Conservation (phyloP, 2,113 vertebrate genomes). For the Mus spicilegus region DNA sequence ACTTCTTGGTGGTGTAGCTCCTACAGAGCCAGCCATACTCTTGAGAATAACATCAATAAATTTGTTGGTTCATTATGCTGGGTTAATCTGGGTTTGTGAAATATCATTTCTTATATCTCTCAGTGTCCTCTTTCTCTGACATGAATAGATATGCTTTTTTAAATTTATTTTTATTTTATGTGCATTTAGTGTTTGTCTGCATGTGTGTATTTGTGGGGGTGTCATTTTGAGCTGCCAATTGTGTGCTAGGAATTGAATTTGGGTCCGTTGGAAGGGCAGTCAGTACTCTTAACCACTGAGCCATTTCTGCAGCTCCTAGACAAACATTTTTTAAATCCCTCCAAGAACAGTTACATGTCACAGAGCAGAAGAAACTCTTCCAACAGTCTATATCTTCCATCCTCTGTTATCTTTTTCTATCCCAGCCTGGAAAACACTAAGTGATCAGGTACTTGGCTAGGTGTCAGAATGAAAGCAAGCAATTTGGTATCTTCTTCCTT, state of each 20-base stretch:
- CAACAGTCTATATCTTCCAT: not conserved
- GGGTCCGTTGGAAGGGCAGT: too few relatives aligned
- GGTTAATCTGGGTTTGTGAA: not conserved
- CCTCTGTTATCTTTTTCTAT: not conserved
- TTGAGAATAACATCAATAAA: not conserved
- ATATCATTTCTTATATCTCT: not conserved
- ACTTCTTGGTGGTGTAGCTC: not conserved
- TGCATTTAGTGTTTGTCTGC: too few relatives aligned
- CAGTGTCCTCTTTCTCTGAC: not conserved
- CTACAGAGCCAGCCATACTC: not conserved
- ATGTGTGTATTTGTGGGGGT: too few relatives aligned
- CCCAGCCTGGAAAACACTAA: not conserved
- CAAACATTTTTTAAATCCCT: not conserved
- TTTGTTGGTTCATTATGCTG: not conserved
- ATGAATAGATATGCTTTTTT: not conserved
- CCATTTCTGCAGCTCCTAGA: too few relatives aligned
- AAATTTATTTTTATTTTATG: too few relatives aligned
- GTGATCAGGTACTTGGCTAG: rapidly evolving
- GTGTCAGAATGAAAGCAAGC: not conserved
- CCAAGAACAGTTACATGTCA: not conserved
- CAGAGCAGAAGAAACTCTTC: not conserved
- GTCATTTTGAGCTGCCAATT: too few relatives aligned
- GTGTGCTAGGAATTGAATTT: too few relatives aligned
- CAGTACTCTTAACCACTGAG: too few relatives aligned
- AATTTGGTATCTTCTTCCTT: not conserved